A percentile compares a stretch with the other conserved stretches of the same genome.
Conservation (phyloP, 2,888 invertebrate species). For the Esperia sulphurella region DNA sequence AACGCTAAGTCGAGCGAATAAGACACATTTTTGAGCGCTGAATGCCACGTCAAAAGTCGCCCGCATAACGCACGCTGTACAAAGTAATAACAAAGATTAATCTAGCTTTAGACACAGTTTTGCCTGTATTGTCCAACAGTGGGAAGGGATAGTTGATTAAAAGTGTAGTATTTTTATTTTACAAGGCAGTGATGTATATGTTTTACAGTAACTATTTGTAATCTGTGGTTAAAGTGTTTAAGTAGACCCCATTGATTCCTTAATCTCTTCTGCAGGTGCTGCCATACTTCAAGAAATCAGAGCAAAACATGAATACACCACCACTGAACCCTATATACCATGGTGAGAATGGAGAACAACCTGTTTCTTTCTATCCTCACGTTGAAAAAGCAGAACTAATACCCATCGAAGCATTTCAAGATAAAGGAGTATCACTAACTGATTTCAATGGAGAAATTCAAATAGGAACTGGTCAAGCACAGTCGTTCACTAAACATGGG, state of each 20-base stretch:
- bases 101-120: no score
- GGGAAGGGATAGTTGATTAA: not conserved
- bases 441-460: conserved; percentile 78
- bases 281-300: conserved; percentile 83
- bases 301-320: conserved; percentile 76
- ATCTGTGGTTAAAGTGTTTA: no score
- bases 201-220: not conserved
- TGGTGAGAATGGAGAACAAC: conserved; percentile 78
- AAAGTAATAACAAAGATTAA: no score
- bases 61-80: no score
- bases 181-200: no score
- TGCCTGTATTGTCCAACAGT: no score
- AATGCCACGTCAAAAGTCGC: no score
- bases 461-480: conserved; percentile 78
- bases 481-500: conserved; percentile 76
- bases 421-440: conserved; percentile 75
- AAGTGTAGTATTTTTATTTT: not conserved
- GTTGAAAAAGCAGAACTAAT: conserved; percentile 76
- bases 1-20: no score
- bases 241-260: no score
- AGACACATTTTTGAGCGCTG: not conserved
- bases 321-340: conserved; percentile 75
- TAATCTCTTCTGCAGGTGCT: conserved; percentile 77
- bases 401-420: conserved; percentile 76
- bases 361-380: conserved; percentile 80